Percentiles rank a stretch among this genome's conserved stretches.
Evolutionary conservation across 2,113 vertebrate species (phyloP).

Genomic region (Boulengeromyrus knoepffleri): DNA sequence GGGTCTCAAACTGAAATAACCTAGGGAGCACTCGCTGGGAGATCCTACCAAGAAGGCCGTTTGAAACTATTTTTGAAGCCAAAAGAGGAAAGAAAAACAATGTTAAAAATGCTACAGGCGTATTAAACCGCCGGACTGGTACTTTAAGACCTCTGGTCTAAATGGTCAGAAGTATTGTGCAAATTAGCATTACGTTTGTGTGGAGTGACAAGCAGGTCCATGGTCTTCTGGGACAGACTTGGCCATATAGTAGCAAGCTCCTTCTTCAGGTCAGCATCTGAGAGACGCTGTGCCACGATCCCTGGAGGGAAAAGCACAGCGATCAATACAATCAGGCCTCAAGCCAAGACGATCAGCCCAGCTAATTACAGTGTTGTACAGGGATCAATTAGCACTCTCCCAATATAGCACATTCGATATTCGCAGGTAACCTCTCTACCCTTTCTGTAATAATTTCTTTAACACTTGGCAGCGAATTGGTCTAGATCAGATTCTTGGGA

Average conservation of each 20-base stretch:
- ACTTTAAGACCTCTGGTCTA: background rate
- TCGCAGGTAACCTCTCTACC: background rate
- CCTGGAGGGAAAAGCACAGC: constrained; percentile 48
- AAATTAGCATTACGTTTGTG: constrained; percentile 71
- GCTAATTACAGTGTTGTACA: background rate
- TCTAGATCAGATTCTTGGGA: background rate
- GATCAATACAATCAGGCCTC: background rate
- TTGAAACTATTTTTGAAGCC: background rate
- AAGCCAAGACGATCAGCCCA: background rate
- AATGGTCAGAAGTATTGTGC: background rate
- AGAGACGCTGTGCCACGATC: constrained; percentile 78
- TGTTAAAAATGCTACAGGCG: background rate
- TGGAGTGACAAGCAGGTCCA: constrained; percentile 88
- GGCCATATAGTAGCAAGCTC: constrained; percentile 87
- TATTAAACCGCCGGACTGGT: background rate
- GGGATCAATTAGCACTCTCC: background rate
- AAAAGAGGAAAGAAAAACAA: background rate
- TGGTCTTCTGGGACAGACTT: constrained; percentile 83
- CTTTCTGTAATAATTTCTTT: background rate
- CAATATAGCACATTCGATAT: background rate
- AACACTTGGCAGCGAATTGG: background rate
- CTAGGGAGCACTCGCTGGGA: background rate
- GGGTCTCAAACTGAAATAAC: too few species aligned
- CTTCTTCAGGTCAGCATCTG: constrained; percentile 81
- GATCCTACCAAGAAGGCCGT: background rate